Evolutionary conservation across 2,797 vertebrate species (phyloP).

Genomic region (Rhincodon typus): DNA sequence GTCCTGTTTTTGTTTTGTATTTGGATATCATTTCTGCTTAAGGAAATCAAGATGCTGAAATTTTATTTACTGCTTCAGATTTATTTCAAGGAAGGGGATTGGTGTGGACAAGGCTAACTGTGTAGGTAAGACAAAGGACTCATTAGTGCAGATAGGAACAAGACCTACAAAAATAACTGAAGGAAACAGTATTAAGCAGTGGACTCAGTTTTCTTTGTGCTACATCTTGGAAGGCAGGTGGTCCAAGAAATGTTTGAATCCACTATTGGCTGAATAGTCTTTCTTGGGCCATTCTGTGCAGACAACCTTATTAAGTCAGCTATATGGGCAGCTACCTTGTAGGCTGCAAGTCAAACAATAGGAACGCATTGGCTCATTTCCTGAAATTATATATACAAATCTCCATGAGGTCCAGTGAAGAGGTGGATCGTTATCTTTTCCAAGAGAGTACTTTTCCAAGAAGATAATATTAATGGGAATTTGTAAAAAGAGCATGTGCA

Average conservation of each 20-base stretch:
- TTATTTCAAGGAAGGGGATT: not conserved
- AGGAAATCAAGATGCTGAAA: not conserved
- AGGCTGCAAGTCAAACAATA: not conserved
- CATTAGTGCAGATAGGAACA: not conserved
- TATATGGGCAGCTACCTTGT: not conserved
- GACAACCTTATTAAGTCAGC: not conserved
- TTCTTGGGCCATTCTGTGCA: not conserved
- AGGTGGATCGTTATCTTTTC: not conserved
- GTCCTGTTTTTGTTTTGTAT: not conserved
- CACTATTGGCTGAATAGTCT: not conserved
- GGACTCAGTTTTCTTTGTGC: not conserved
- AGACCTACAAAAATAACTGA: not conserved
- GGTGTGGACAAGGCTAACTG: not conserved
- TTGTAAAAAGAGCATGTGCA: not conserved
- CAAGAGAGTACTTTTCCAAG: not conserved
- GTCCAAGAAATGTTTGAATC: not conserved
- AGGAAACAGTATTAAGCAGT: not conserved
- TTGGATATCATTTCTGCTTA: not conserved
- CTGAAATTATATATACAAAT: not conserved
- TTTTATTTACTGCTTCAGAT: not conserved
- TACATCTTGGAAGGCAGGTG: not conserved
- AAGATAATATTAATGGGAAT: not conserved
- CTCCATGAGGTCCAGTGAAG: too few relatives aligned
- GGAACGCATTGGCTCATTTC: not conserved
- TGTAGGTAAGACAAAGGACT: not conserved